These are phyloP conservation scores for Tragelaphus buxtoni DNA, from an alignment of 2,113 vertebrate species.

Conservation along the genomic window DNA sequence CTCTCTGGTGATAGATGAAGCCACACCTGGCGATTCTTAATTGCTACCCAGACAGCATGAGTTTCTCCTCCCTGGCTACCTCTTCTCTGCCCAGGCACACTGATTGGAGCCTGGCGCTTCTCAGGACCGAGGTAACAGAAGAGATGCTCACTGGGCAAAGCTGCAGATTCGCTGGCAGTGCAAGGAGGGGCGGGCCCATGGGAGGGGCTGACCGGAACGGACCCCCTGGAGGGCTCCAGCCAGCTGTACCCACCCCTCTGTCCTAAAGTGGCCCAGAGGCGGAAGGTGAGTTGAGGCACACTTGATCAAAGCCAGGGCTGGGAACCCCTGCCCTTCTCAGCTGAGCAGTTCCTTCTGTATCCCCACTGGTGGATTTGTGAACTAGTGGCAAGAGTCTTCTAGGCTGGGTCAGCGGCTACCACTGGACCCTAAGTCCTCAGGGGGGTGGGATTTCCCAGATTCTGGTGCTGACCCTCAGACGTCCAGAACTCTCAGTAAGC, in stretches of 20 bases:
- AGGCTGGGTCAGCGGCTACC: not conserved
- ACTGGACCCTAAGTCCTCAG: not conserved
- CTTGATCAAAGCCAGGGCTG: not conserved
- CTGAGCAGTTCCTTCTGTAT: no score
- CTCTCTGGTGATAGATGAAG: not conserved
- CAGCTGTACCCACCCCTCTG: not conserved
- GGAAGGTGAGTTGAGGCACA: not conserved
- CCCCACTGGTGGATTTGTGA: not conserved
- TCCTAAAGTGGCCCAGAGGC: not conserved
- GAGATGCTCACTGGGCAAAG: not conserved
- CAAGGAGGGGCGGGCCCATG: not conserved
- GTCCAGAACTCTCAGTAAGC: no score
- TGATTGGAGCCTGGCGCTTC: not conserved
- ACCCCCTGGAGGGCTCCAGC: not conserved
- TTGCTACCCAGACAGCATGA: accelerated
- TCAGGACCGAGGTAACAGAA: not conserved
- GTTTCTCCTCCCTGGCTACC: not conserved
- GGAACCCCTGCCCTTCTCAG: not conserved
- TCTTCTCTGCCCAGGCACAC: accelerated
- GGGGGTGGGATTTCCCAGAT: not conserved
- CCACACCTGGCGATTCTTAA: not conserved
- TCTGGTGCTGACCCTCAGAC: not conserved
- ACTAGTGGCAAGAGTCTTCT: not conserved
- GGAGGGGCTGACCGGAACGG: not conserved
- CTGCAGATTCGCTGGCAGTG: not conserved